Conservation (phyloP, 2,113 vertebrate genomes). For the Chaenogobius annularis region DNA sequence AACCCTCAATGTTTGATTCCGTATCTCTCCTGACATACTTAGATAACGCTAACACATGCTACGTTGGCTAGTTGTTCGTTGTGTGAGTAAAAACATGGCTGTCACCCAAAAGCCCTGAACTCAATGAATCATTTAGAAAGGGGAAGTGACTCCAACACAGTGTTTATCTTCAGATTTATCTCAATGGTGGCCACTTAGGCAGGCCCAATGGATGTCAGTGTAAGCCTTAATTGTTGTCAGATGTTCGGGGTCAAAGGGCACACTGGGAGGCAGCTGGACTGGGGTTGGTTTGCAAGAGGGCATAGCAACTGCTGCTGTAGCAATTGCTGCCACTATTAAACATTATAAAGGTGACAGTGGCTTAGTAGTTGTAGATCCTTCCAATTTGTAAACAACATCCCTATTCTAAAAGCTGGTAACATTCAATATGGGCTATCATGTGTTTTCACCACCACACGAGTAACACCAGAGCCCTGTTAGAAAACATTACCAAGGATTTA, state of each 20-base stretch:
- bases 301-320: neutral
- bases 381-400: too few species aligned
- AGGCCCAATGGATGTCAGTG: slow-evolving; percentile 7
- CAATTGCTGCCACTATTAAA: too few species aligned
- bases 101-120: slow-evolving; percentile 10
- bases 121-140: slow-evolving; percentile 21
- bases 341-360: too few species aligned
- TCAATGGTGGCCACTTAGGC: slow-evolving; percentile 54
- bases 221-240: slow-evolving; percentile 60
- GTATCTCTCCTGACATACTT: slow-evolving; percentile 24
- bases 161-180: slow-evolving; percentile 58
- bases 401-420: too few species aligned
- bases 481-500: too few species aligned
- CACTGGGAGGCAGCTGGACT: neutral
- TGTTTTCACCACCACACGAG: too few species aligned
- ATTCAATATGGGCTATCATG: too few species aligned
- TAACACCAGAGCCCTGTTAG: too few species aligned
- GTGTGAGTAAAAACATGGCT: slow-evolving; percentile 4
- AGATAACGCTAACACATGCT: slow-evolving; percentile 9
- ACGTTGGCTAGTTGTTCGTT: neutral
- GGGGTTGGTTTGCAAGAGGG: neutral
- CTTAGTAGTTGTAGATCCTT: too few species aligned
- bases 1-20: slow-evolving; percentile 1
- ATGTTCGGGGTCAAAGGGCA: slow-evolving; percentile 50
- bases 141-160: slow-evolving; percentile 33